Evolutionary conservation across 2,888 invertebrate species (phyloP).

Genomic region (Pseudococcus viburni): DNA sequence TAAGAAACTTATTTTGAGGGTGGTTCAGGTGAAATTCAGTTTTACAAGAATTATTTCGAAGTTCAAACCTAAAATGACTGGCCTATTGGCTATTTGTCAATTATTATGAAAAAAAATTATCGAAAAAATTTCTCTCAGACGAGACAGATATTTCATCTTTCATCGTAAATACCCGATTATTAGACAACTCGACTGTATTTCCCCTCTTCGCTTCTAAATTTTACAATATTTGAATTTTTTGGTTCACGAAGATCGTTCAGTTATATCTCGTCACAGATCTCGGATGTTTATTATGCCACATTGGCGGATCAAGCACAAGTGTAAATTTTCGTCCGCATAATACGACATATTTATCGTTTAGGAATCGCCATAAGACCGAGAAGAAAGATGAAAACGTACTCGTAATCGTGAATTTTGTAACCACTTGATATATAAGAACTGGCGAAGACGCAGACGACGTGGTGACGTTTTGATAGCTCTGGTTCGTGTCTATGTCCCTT

Average conservation of each 20-base stretch:
- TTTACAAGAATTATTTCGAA: no score
- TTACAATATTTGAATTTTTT: neutral
- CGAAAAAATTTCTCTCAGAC: no score
- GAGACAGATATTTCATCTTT: no score
- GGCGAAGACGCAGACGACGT: neutral
- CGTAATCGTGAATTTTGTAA: slow-evolving; percentile 41
- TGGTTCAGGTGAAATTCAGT: no score
- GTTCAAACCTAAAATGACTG: no score
- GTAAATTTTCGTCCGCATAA: neutral
- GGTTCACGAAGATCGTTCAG: neutral
- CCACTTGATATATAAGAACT: neutral
- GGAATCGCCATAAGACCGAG: neutral
- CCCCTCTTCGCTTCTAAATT: neutral
- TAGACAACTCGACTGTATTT: no score
- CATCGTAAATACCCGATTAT: no score
- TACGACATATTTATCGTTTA: slow-evolving; percentile 10
- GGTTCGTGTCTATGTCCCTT: neutral
- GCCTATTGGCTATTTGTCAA: no score
- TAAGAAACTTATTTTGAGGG: no score
- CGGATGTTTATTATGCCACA: neutral
- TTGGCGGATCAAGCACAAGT: neutral
- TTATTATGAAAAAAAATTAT: no score
- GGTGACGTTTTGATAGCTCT: slow-evolving; percentile 25
- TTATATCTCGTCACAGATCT: slow-evolving; percentile 17
- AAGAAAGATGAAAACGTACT: neutral